A percentile compares a stretch with the other conserved stretches of the same genome.
phyloP scores from a whole-genome alignment of 2,888 invertebrate genomes.

The Drosophila putrida region DNA sequence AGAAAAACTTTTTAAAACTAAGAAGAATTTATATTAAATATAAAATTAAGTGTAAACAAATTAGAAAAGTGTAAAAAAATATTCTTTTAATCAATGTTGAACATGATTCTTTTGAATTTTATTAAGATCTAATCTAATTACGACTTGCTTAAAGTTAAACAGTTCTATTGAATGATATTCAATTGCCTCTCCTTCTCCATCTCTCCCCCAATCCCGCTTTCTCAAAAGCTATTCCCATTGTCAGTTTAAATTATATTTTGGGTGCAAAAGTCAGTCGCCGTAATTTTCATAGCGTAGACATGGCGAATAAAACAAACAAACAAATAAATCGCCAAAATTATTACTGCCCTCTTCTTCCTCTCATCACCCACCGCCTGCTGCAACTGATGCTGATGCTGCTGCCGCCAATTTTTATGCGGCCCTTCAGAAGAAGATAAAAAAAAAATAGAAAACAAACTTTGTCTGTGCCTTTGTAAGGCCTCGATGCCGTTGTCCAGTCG shows the following conservation, averaged over 20 bases:
- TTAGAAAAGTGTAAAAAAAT: too few relatives aligned
- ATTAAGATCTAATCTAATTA: neutral
- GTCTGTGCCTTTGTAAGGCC: slow-evolving; percentile 53
- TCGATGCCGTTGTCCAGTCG: slow-evolving; percentile 27
- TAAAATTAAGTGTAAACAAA: too few relatives aligned
- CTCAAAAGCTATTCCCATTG: slow-evolving; percentile 43
- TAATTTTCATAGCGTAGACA: slow-evolving; percentile 74
- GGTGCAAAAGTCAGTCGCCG: slow-evolving; percentile 68
- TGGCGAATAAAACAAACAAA: slow-evolving; percentile 73
- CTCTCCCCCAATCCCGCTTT: neutral
- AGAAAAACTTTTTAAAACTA: too few relatives aligned
- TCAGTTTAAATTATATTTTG: slow-evolving; percentile 63
- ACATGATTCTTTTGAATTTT: neutral
- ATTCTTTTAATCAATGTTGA: neutral
- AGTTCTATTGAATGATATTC: slow-evolving; percentile 30
- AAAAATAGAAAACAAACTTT: slow-evolving; percentile 63
- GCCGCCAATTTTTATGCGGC: slow-evolving; percentile 51
- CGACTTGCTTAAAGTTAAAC: neutral
- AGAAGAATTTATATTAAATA: too few relatives aligned
- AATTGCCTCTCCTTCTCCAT: slow-evolving; percentile 18
- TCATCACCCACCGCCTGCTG: neutral
- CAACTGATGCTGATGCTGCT: slow-evolving; percentile 28
- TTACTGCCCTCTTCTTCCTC: slow-evolving; percentile 25
- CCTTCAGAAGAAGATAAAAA: slow-evolving; percentile 42
- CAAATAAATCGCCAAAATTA: slow-evolving; percentile 77